phyloP scores from a whole-genome alignment of 2,113 vertebrate species.

The Craseonycteris thonglongyai region DNA sequence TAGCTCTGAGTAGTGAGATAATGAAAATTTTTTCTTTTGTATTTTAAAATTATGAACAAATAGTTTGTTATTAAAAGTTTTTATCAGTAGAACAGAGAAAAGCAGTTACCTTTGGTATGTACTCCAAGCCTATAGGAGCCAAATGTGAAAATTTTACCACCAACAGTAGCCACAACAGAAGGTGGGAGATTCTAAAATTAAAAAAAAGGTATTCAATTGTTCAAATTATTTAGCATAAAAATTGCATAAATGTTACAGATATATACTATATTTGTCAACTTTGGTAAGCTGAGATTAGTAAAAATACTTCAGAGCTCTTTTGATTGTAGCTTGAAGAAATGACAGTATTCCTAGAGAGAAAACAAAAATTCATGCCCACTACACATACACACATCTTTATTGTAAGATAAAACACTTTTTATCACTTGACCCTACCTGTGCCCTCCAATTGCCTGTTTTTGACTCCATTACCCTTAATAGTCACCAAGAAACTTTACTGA shows the following conservation, averaged over 20 bases:
- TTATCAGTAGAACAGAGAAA: conserved; percentile 10
- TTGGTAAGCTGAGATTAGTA: neutral
- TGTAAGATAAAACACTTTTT: conserved; percentile 2
- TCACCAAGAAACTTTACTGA: neutral
- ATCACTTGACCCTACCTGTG: neutral
- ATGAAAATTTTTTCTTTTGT: neutral
- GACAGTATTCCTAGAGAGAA: neutral
- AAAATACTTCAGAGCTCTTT: neutral
- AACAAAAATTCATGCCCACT: conserved; percentile 5
- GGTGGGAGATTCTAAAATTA: conserved; percentile 88
- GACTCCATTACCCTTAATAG: neutral
- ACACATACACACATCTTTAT: neutral
- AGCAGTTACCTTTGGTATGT: conserved; percentile 94
- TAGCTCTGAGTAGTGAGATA: neutral
- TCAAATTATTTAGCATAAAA: conserved; percentile 20
- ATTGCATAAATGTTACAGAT: neutral
- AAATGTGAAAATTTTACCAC: conserved; percentile 97
- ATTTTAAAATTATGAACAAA: conserved; percentile 18
- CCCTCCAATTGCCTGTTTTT: neutral
- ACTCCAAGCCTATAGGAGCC: conserved; percentile 97
- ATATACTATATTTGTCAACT: neutral
- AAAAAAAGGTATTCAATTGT: conserved; percentile 34
- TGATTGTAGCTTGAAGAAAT: neutral
- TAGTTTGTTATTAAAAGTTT: conserved; percentile 12
- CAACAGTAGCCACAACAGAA: conserved; percentile 84